Percentiles rank a stretch among this genome's conserved stretches.
phyloP scores from a whole-genome alignment of 2,797 vertebrate species.

The Tiaroga cobitis region DNA sequence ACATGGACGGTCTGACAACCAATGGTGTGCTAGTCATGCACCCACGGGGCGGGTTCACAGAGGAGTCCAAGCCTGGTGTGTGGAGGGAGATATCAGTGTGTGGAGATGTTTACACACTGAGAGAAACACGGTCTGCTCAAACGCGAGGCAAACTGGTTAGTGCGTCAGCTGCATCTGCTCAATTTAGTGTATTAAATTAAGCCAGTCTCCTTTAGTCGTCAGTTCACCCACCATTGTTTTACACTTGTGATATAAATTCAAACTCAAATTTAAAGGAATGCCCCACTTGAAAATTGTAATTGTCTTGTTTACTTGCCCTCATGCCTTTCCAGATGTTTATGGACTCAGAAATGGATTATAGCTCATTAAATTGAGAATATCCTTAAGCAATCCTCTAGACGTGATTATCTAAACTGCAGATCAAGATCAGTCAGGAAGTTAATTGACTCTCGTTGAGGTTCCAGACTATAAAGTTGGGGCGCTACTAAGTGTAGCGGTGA shows the following conservation, averaged over 20 bases:
- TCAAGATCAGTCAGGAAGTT: neutral
- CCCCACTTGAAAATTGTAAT: too few relatives aligned
- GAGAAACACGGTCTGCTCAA: constrained; percentile 96
- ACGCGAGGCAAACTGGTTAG: constrained; percentile 93
- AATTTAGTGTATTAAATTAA: neutral
- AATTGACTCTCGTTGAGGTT: too few relatives aligned
- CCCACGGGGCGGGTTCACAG: constrained; percentile 92
- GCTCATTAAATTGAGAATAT: neutral
- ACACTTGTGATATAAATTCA: too few relatives aligned
- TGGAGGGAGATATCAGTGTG: constrained; percentile 99
- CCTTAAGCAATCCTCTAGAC: neutral
- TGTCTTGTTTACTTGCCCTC: too few relatives aligned
- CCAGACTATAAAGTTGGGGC: too few relatives aligned
- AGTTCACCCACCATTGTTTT: neutral
- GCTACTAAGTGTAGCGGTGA: neutral
- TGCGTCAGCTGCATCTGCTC: constrained; percentile 26
- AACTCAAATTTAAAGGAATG: too few relatives aligned
- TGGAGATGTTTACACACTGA: constrained; percentile 95
- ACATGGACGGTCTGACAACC: constrained; percentile 98
- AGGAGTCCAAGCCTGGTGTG: constrained; percentile 94
- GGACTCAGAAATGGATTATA: neutral
- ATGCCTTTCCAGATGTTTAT: neutral
- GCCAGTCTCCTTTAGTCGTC: neutral
- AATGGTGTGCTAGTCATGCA: constrained; percentile 99
- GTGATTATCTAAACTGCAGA: neutral